These are phyloP conservation scores for Herminia tarsipennalis DNA, from an alignment of 2,888 invertebrate genomes.

Conservation along the genomic window DNA sequence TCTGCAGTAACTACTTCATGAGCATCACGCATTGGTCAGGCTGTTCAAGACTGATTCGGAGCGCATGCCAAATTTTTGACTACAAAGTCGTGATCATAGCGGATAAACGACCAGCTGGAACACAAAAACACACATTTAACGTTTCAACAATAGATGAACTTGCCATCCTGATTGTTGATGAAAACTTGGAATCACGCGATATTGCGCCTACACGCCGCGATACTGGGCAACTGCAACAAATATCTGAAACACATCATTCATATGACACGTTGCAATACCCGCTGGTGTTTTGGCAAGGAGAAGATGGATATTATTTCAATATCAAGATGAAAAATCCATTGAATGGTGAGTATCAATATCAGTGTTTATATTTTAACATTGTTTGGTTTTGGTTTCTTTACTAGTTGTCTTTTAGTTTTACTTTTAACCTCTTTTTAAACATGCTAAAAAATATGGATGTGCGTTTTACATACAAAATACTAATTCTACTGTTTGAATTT, in stretches of 20 bases:
- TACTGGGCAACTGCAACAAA: conserved; percentile 16
- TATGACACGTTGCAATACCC: conserved; percentile 55
- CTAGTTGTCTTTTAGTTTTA: not conserved
- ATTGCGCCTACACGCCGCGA: conserved; percentile 24
- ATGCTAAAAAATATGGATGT: too few species aligned
- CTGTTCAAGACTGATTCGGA: conserved; percentile 24
- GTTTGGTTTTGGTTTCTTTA: not conserved
- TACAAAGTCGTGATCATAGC: conserved; percentile 30
- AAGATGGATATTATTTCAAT: conserved; percentile 16
- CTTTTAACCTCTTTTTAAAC: too few species aligned
- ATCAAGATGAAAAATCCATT: conserved; percentile 3
- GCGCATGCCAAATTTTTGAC: conserved; percentile 50
- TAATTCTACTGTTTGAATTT: too few species aligned
- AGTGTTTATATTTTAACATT: not conserved
- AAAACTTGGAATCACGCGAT: conserved; percentile 29
- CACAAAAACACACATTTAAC: conserved; percentile 9
- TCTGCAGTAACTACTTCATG: conserved; percentile 2
- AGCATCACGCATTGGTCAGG: not conserved
- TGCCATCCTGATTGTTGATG: conserved; percentile 42
- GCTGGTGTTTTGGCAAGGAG: conserved; percentile 25
- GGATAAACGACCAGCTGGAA: conserved; percentile 8
- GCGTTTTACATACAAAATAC: too few species aligned
- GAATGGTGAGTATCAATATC: not conserved
- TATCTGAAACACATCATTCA: conserved; percentile 46
- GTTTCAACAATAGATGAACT: conserved; percentile 43